Evolutionary conservation across 2,888 invertebrate genomes (phyloP).

Genomic region (Drosophila peninsularis): DNA sequence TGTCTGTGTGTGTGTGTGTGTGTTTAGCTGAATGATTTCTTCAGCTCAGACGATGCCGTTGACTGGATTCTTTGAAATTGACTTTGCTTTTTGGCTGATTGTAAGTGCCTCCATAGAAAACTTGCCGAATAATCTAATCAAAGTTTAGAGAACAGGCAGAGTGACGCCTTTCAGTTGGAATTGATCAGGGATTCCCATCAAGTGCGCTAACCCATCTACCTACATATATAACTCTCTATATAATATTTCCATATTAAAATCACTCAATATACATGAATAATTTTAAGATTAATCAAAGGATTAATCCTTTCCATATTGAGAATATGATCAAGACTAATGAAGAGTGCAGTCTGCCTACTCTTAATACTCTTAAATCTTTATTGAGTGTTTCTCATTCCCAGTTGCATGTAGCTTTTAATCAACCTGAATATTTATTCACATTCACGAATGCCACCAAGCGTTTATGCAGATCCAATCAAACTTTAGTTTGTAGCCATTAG

Average conservation of each 20-base stretch:
- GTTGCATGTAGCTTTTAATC: too few relatives aligned
- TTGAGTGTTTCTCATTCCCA: too few relatives aligned
- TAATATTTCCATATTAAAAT: background rate
- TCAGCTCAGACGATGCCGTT: background rate
- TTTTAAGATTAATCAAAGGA: background rate
- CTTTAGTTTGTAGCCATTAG: slow-evolving; percentile 5
- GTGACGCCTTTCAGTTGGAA: background rate
- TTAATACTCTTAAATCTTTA: too few relatives aligned
- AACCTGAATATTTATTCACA: background rate
- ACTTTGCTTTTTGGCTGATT: background rate
- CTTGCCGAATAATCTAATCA: background rate
- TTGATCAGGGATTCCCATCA: background rate
- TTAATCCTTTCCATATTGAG: too few relatives aligned
- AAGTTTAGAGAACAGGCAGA: too few relatives aligned
- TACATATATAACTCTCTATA: background rate
- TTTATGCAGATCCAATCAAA: slow-evolving; percentile 1
- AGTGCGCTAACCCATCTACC: fast-evolving
- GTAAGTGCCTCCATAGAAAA: background rate
- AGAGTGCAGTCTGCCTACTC: too few relatives aligned
- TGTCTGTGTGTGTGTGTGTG: background rate
- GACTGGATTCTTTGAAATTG: background rate
- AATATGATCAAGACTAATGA: too few relatives aligned
- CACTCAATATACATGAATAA: background rate
- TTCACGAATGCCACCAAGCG: background rate
- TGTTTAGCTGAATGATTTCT: slow-evolving; percentile 10